Evolutionary conservation across 2,888 invertebrate genomes (phyloP), one percentile per base, ranked within the genome.

Genomic region (Ethmia dodecea): DNA sequence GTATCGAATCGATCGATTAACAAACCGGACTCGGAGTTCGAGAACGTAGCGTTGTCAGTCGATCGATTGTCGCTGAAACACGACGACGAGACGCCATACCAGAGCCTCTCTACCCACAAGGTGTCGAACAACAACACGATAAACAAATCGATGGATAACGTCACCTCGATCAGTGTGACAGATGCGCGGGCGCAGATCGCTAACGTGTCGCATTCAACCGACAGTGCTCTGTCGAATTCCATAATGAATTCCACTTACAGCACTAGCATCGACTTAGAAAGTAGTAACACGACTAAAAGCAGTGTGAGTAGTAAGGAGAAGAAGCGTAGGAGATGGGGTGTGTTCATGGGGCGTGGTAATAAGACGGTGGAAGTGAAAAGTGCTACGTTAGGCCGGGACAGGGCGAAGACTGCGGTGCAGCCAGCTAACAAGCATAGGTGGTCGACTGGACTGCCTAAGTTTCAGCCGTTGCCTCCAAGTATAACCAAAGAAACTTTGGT

Each of bases 401-500:
- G 89, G 45, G 84, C 84, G n/a, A 86, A 87, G 39, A 78, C 74
- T 31, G 80, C 83, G 51, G 69, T 79, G 49, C 70, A 79, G 35
- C 65, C 62, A 27, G 76, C 86, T 9, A 88, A 89, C 53, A 87
- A 88, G 49, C 89, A 92, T 59, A 72, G 92, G 27, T 92, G 93
- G 92, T 92, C 92, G 1, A 92, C 92, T 0, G 93, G 91, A 0
- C 78, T 91, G 45, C 91, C 92, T 10, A 89, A 91, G 52, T 86
- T 90, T 24, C 91, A 91, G 61, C 93, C 93, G 3, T 74, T 93
- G 37, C 93, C 93, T 14, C 91, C 93, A 0, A 91, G 91, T 31
- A 92, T 92, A 58, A 93, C 92, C 58, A 93, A 93, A 80, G 94
- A 94, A 76, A 92, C 92, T 45, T 89, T 93, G 92, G 93, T 93